These are phyloP conservation scores for Melanostoma scalare DNA, from an alignment of 2,888 invertebrate species.

Conservation along the genomic window DNA sequence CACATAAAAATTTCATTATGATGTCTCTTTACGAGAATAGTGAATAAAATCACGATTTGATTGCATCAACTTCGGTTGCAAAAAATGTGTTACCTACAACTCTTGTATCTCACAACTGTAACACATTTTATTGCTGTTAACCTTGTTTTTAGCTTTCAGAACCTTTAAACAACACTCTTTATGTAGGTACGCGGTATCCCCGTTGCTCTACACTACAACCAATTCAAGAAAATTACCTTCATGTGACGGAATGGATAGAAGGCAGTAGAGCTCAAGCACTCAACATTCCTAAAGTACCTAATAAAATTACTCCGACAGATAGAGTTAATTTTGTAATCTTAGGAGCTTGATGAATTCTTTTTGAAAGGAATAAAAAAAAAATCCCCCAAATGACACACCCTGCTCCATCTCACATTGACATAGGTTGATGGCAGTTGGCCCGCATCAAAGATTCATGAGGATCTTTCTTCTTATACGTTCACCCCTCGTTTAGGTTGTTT, in stretches of 20 bases:
- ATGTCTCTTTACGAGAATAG: too few relatives aligned
- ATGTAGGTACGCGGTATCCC: too few relatives aligned
- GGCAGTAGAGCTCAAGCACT: constrained; percentile 27
- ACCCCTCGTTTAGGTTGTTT: constrained; percentile 28
- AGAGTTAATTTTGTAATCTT: constrained; percentile 44
- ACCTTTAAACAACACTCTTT: too few relatives aligned
- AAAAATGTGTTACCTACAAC: too few relatives aligned
- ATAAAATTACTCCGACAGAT: constrained; percentile 35
- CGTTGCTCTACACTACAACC: too few relatives aligned
- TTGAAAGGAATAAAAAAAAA: constrained; percentile 9
- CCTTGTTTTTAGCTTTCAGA: too few relatives aligned
- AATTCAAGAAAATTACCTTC: constrained; percentile 11
- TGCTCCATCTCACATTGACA: constrained; percentile 52
- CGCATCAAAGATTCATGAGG: constrained; percentile 67
- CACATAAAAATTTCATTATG: too few relatives aligned
- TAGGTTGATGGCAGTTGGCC: constrained; percentile 57
- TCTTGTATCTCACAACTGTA: too few relatives aligned
- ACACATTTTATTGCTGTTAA: too few relatives aligned
- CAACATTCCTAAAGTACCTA: constrained; percentile 31
- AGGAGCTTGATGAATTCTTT: constrained; percentile 46
- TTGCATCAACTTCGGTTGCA: too few relatives aligned
- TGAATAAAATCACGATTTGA: too few relatives aligned
- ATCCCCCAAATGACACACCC: constrained; percentile 42
- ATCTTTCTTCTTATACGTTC: constrained; percentile 28
- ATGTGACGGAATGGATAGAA: not conserved